Evolutionary conservation across 64 coral and sea anemone species (phyloP).

Genomic region (Stichodactyla helianthus): DNA sequence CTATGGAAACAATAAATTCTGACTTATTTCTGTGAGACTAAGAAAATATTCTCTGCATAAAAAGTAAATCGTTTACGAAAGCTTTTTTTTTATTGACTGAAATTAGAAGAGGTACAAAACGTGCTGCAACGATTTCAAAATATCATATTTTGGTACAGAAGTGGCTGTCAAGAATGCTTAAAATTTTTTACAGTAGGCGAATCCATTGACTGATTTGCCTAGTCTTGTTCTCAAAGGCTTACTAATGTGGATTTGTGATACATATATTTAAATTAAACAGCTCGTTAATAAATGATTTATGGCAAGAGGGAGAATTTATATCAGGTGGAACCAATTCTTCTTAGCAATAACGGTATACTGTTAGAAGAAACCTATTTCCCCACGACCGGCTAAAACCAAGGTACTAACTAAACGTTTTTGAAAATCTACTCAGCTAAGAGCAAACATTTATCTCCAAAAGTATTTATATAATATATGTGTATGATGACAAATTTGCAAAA

Average conservation of each 20-base stretch:
- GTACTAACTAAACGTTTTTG: background rate
- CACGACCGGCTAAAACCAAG: no score
- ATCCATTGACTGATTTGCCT: background rate
- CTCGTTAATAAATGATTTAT: background rate
- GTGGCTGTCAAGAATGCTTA: background rate
- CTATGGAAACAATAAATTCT: background rate
- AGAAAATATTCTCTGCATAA: background rate
- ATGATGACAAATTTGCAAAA: no score
- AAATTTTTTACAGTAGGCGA: background rate
- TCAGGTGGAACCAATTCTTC: background rate
- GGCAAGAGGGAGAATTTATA: background rate
- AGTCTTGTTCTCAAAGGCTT: background rate
- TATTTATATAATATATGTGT: background rate
- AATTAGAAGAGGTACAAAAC: background rate
- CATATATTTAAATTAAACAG: constrained; percentile 8
- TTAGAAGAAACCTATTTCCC: no score
- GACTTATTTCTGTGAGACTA: background rate
- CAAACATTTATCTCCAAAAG: background rate
- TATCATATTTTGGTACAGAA: background rate
- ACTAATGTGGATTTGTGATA: background rate
- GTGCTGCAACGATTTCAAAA: background rate
- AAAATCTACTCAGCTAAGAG: background rate
- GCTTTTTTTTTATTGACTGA: background rate
- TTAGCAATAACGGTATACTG: background rate
- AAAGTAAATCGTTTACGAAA: background rate